Evolutionary conservation across 2,797 vertebrate genomes (phyloP).

Genomic region (Lophotriccus pileatus): DNA sequence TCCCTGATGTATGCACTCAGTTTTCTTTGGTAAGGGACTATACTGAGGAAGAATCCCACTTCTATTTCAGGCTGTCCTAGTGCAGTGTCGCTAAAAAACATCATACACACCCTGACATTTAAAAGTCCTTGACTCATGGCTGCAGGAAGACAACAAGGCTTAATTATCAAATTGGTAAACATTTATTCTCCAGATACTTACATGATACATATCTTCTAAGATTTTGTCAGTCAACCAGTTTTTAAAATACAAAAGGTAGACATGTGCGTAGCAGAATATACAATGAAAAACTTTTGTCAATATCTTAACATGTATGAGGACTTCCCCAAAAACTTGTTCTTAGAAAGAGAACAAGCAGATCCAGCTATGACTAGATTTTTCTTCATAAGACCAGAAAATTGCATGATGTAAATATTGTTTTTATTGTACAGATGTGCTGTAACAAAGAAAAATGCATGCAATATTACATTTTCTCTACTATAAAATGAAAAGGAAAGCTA

Average conservation of each 20-base stretch:
- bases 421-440: slow-evolving; percentile 63
- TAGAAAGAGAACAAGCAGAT: slow-evolving; percentile 42
- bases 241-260: neutral
- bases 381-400: slow-evolving; percentile 49
- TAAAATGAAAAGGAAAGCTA: slow-evolving; percentile 63
- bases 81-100: neutral
- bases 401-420: slow-evolving; percentile 46
- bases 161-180: neutral
- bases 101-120: neutral
- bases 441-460: slow-evolving; percentile 54
- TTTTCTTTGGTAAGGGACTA: slow-evolving; percentile 6
- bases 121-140: slow-evolving; percentile 33
- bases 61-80: neutral
- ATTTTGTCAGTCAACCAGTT: neutral
- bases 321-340: neutral
- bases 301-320: neutral
- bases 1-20: neutral
- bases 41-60: neutral
- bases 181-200: slow-evolving; percentile 2
- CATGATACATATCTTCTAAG: neutral
- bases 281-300: neutral
- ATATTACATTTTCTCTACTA: slow-evolving; percentile 65
- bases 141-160: slow-evolving; percentile 8
- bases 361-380: neutral
- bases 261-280: neutral